phyloP scores from a whole-genome alignment of 2,113 vertebrate genomes.

The Emydocephalus ijimae region DNA sequence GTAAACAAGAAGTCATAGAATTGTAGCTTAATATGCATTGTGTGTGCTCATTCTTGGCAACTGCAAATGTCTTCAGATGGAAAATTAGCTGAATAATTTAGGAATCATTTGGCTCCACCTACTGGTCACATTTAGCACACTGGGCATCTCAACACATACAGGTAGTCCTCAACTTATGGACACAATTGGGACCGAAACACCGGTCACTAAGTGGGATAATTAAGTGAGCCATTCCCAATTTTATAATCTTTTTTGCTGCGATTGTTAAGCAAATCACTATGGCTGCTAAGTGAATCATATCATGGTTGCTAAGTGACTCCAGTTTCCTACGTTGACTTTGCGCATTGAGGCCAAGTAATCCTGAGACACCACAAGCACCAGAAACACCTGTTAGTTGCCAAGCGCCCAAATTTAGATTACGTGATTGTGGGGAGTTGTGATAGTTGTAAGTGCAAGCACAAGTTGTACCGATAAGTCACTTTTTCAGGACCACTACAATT shows the following conservation, averaged over 20 bases:
- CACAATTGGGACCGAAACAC: background rate
- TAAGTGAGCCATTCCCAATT: background rate
- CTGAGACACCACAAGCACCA: background rate
- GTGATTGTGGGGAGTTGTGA: background rate
- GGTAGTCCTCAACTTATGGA: background rate
- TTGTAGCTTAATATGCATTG: background rate
- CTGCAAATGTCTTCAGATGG: background rate
- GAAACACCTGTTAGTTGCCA: background rate
- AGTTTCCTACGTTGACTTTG: background rate
- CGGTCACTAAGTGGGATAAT: background rate
- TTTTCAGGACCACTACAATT: background rate
- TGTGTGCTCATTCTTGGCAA: background rate
- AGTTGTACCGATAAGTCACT: background rate
- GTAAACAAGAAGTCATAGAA: background rate
- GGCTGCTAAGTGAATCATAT: background rate
- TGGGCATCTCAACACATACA: background rate
- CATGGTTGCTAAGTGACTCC: background rate
- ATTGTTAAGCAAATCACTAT: background rate
- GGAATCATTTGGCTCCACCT: constrained; percentile 7
- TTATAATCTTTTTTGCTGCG: background rate
- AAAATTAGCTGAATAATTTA: background rate
- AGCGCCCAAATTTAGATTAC: background rate
- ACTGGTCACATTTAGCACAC: background rate
- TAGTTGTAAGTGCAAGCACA: background rate
- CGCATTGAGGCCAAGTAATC: background rate